A percentile compares a stretch with the other conserved stretches of the same genome.
phyloP scores from a whole-genome alignment of 2,888 invertebrate genomes.

The Eledone cirrhosa region DNA sequence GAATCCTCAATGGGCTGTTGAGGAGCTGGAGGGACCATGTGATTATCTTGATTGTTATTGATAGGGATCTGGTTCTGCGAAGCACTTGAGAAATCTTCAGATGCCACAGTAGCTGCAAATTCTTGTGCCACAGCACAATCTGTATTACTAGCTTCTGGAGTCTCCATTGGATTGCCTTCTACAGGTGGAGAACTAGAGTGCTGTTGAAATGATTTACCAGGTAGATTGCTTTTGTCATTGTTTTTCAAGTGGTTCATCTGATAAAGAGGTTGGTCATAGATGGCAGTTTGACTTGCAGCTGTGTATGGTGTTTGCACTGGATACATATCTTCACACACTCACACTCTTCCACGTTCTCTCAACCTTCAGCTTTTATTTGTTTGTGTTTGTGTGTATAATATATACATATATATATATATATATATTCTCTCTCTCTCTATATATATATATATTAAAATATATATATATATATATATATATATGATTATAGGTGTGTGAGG shows the following conservation, averaged over 20 bases:
- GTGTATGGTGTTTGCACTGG: neutral
- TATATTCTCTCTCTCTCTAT: too few species aligned
- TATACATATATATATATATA: neutral
- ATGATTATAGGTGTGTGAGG: too few species aligned
- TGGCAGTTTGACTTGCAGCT: neutral
- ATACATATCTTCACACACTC: neutral
- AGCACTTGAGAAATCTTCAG: neutral
- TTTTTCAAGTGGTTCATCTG: neutral
- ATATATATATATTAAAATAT: too few species aligned
- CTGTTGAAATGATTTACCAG: neutral
- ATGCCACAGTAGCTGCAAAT: too few species aligned
- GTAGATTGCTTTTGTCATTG: neutral
- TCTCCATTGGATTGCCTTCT: neutral
- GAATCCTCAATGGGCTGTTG: neutral
- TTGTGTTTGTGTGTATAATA: neutral
- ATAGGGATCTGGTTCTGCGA: neutral
- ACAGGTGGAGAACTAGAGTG: neutral
- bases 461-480: too few species aligned
- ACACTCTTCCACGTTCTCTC: too few species aligned
- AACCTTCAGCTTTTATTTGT: too few species aligned
- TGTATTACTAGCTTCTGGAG: neutral
- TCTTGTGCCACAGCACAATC: too few species aligned
- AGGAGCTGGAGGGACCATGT: neutral
- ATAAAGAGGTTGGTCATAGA: slow-evolving; percentile 8
- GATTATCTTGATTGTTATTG: neutral